Evolutionary conservation across 2,113 vertebrate species (phyloP).

Genomic region (Acrocephalus arundinaceus): DNA sequence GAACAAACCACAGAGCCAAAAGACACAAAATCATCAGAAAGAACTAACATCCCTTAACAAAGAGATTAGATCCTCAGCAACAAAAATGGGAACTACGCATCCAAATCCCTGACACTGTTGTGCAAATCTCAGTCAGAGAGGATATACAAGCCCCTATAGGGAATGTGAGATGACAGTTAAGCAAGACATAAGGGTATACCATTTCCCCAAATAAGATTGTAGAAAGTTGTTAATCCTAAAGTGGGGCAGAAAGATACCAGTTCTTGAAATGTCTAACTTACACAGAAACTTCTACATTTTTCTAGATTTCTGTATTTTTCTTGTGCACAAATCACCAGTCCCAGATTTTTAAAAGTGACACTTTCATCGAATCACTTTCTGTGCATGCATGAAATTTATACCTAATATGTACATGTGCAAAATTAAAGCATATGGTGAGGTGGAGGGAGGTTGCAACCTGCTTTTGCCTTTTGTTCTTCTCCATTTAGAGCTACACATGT

Average conservation of each 20-base stretch:
- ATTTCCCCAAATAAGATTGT: not conserved
- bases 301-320: not conserved
- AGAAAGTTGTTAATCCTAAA: not conserved
- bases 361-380: not conserved
- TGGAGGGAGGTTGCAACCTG: not conserved
- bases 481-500: not conserved
- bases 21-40: not conserved
- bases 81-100: not conserved
- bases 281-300: not conserved
- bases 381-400: not conserved
- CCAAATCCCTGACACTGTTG: not conserved
- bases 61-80: not conserved
- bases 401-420: accelerated
- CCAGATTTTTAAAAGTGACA: not conserved
- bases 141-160: not conserved
- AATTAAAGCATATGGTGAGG: not conserved
- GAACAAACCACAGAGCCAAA: not conserved
- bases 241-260: not conserved
- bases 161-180: not conserved
- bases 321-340: not conserved
- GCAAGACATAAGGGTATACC: not conserved
- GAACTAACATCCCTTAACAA: not conserved
- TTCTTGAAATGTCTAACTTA: not conserved
- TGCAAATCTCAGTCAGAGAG: not conserved
- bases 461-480: not conserved